A percentile compares a stretch with the other conserved stretches of the same genome.
Evolutionary conservation across 23 tunicate species (phyloP).

Genomic region (Botrylloides violaceus): DNA sequence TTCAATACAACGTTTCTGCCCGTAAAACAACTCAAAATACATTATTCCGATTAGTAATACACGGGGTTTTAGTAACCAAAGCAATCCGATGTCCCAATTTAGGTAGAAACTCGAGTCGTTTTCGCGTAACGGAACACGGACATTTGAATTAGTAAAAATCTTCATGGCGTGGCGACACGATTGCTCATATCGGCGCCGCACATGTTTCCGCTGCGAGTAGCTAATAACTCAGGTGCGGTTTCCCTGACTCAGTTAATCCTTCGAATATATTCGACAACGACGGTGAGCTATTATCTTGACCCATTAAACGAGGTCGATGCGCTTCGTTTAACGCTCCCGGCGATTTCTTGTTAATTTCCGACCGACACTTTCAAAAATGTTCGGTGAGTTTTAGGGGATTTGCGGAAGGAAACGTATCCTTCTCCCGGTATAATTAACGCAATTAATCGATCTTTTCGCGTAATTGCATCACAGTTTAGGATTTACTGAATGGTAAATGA

Average conservation of each 20-base stretch:
- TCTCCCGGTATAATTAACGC: not conserved
- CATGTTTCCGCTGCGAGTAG: not conserved
- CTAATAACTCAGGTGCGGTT: not conserved
- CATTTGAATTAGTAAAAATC: not conserved
- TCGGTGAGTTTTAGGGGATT: not conserved
- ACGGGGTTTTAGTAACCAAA: not conserved
- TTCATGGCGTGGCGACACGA: not conserved
- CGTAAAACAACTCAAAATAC: not conserved
- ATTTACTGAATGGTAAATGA: not conserved
- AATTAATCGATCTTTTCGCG: not conserved
- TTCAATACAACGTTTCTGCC: not conserved
- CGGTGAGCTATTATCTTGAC: not conserved
- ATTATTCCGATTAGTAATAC: not conserved
- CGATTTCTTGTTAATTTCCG: not conserved
- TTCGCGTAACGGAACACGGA: not conserved
- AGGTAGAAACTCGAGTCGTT: not conserved
- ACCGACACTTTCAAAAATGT: not conserved
- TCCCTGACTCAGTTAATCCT: not conserved
- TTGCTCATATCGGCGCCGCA: not conserved
- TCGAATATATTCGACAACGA: not conserved
- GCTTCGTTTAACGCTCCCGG: not conserved
- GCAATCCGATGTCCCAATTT: not conserved
- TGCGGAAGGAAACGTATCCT: not conserved
- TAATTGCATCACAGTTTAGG: not conserved
- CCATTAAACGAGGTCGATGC: constrained; percentile 2